Base-by-base conservation (phyloP, 2,888 invertebrate species). In the Limulus polyphemus region DNA sequence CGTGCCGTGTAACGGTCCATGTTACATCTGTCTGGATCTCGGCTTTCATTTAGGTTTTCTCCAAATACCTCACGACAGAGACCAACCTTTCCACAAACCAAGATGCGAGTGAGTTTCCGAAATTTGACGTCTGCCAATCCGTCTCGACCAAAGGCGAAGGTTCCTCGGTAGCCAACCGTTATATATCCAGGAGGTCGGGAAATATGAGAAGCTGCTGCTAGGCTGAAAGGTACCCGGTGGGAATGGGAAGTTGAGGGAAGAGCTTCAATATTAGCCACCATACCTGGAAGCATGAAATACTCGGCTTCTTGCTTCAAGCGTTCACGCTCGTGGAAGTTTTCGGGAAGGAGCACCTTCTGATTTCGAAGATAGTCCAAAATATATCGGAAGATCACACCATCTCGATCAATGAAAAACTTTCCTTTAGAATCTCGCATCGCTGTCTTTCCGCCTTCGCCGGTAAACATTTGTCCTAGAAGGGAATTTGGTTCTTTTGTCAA, bases 111-210 rank as follows among this genome's bases (percentile, higher is more conserved):
- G 70, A 99, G 80, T 77, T 99, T 99, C 59, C 99, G 86, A 79
- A 99, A 99, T 77, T 99, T 99, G 60, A 99, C 97, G 76, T 99
- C 99, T 10, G 97, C 92, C 71, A 98, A 82, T 1, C 98, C 99
- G 76, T 99, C 98, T 68, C 98, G 86, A 62, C 98, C 99, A 78
- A 99, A 99, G 60, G 97, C 95, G 77, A 99, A 99, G 73, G 97
- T 97, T 62, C 99, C 99, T 49, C 99, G 84, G 80, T 99, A 99
- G 47, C 94, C 94, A 65, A 97, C 84, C 49, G 90, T 92, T 74
- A 98, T 91, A 81, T 87, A 90, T 59, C 90, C 95, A 61, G 81
- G 79, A 73, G 68, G 68, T 47, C 70, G 69, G 32, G 62, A 59
- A 32, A 32, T 32, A 32, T 32, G 32, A 10, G 57, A 55, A 10